These are phyloP conservation scores for Diceros bicornis DNA, from an alignment of 2,797 vertebrate genomes.

Conservation along the genomic window DNA sequence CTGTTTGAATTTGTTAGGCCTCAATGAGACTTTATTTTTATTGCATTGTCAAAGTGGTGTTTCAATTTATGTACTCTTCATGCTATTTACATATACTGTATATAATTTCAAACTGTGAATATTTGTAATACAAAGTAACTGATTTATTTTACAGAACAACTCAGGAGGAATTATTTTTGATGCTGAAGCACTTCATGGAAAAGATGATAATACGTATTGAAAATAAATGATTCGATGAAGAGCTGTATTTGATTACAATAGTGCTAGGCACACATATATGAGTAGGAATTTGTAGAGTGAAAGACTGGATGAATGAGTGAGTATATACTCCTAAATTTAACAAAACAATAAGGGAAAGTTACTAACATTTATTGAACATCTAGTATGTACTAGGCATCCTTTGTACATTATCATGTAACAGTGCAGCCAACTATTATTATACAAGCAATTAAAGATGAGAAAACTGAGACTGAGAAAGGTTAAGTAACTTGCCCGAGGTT, in stretches of 20 bases:
- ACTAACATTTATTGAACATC: neutral
- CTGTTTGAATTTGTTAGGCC: neutral
- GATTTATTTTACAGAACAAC: conserved; percentile 6
- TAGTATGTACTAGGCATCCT: neutral
- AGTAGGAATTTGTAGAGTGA: neutral
- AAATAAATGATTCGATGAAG: neutral
- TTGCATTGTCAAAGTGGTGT: neutral
- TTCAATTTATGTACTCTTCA: neutral
- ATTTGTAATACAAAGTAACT: neutral
- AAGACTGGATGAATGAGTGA: neutral
- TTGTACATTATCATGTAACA: neutral
- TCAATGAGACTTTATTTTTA: neutral
- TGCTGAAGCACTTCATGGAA: neutral
- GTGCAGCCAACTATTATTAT: neutral
- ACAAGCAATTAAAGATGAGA: neutral
- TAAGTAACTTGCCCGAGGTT: neutral
- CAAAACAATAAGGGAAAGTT: neutral
- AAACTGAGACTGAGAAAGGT: neutral
- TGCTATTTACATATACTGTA: neutral
- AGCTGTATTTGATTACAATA: neutral
- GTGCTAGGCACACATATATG: neutral
- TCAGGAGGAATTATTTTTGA: neutral
- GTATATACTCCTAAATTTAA: neutral
- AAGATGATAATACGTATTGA: neutral
- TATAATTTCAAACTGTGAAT: neutral